Conservation (phyloP, 1,140 invertebrate species). For the Drosophila saltans region DNA sequence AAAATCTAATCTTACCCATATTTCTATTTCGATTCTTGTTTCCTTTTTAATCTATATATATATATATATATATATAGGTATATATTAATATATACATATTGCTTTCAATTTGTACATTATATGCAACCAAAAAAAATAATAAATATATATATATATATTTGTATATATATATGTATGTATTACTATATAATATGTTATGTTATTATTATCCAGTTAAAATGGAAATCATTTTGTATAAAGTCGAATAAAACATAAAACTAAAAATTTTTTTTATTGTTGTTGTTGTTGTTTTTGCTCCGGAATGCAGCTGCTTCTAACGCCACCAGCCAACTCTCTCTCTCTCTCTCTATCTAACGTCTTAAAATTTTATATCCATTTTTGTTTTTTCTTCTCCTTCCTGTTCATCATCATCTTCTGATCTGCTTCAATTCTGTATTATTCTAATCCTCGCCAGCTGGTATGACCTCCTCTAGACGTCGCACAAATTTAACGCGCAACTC, state of each 20-base stretch:
- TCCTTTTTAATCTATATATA: background rate
- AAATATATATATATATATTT: constrained; percentile 15
- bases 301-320: constrained; percentile 59
- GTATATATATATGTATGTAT: background rate
- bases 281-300: constrained; percentile 48
- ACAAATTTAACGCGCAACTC: constrained; percentile 98
- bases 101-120: constrained; percentile 9
- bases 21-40: constrained; percentile 2
- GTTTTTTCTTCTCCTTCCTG: background rate
- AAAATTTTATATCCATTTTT: constrained; percentile 7
- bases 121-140: background rate
- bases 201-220: constrained; percentile 27
- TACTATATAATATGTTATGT: constrained; percentile 12
- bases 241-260: constrained; percentile 74
- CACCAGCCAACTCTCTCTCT: constrained; percentile 22
- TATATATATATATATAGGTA: background rate
- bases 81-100: background rate
- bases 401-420: constrained; percentile 30
- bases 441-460: constrained; percentile 98
- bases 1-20: background rate
- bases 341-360: constrained; percentile 33
- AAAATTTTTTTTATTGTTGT: constrained; percentile 43
- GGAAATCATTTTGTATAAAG: constrained; percentile 62
- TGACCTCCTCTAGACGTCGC: constrained; percentile 97
- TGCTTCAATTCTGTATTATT: constrained; percentile 45